Evolutionary conservation across 2,797 vertebrate species (phyloP), one percentile per base, ranked within the genome.

Genomic region (Parauchenoglanis ngamensis): DNA sequence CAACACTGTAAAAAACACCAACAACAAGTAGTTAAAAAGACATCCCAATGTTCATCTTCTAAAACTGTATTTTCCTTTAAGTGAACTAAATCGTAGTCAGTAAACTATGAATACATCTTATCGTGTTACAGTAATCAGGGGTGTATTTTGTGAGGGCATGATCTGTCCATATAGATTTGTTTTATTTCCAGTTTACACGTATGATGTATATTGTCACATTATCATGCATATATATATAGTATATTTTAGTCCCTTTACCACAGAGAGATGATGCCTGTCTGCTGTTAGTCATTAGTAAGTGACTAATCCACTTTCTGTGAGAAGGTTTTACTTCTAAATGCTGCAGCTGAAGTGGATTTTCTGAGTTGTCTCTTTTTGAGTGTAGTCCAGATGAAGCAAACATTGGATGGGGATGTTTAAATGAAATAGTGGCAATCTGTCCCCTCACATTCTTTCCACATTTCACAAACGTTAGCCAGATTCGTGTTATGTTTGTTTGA

Each of bases 241-340:
- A 81, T 83, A 83, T 68, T 28, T 67, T 31, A 52, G 63, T 83
- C 35, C 7, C 78, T 81, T 46, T n/a, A 46, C 35, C 79, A n/a
- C 2, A 63, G 35, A 46, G 79, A 46, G 46, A 63, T 81, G 59
- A 67, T 1, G 10, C 44, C 81, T 31, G n/a, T 73, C 82, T 90
- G 63, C 77, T 79, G 70, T 88, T 89, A 88, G 77, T 89, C 85
- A 89, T 57, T 57, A 72, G 46, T 75, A 86, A 82, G 82, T 89
- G 86, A 88, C 56, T 89, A 86, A 89, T 88, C 56, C 86, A 75
- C 49, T 56, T 46, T 54, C 79, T 25, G 28, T 40, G 77, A 59
- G 25, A 31, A 25, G 44, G 23, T 31, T 86, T 79, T 44, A 67
- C 70, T 86, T n/a, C 25, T 52, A 46, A 25, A 70, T 44, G 28